Base-by-base conservation (phyloP, 2,888 invertebrate species). In the Heliothis peltigera region DNA sequence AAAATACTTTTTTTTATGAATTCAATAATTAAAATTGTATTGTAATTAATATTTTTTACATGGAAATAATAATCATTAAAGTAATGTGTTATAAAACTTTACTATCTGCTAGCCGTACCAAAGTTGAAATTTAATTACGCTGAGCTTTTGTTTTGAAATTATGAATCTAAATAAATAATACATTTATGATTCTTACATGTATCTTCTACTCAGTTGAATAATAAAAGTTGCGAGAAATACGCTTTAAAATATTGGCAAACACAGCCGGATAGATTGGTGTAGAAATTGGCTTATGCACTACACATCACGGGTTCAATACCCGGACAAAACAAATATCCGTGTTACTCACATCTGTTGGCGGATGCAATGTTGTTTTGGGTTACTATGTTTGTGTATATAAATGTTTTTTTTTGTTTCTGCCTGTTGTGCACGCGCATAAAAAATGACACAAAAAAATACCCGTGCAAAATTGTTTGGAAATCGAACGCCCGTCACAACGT, bases 401-500 rank as follows among this genome's bases (percentile, higher is more conserved):
- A 39, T 32, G 32, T 10, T 32, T 39, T 39, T n/a, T 15, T 39
- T 39, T 8, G 39, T 39, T 5, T 4, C 39, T n/a, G 15, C n/a
- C 5, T 39, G n/a, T 39, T n/a, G 15, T 39, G 39, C 6, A n/a
- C 39, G n/a, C 15, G 39, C 15, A n/a, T 39, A n/a, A n/a, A 39
- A 39, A 39, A 39, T 1, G 4, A 1, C 2, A 2, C 35, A 15
- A 39, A n/a, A 39, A 39, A 5, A n/a, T 35, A 15, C 35, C n/a
- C 39, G 39, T 39, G 39, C 10, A 17, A 49, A 28, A 35, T 15
- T 12, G 35, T 21, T 39, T 15, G 5, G 15, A 44, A 28, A 8
- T 12, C 17, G 28, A 49, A 44, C 49, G 44, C 44, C 4, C 44
- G 21, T 64, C 28, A 21, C 17, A 25, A 51, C 42, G 32, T 56